Evolutionary conservation across 1,140 invertebrate species (phyloP), one percentile per base, ranked within the genome.

Genomic region (Zaprionus gabonicus): DNA sequence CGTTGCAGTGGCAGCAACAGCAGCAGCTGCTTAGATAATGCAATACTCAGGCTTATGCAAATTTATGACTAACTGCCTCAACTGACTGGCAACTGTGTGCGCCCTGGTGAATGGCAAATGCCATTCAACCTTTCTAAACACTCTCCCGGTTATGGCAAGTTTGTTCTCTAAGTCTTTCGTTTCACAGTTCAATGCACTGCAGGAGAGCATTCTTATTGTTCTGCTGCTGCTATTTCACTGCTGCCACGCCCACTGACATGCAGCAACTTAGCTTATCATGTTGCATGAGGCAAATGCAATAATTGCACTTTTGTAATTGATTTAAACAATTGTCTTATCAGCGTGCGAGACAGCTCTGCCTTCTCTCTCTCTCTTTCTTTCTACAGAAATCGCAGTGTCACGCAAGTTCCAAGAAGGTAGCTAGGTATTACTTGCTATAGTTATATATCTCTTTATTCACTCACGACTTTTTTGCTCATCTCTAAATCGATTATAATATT

Each of bases 51-150:
- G 58, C 74, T 90, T 90, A 90, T 90, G 85, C 79, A 90, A 90
- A 90, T 90, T 90, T 90, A 90, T 90, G 85, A 87, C 70, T 90
- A 78, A 88, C 83, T 73, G 81, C 71, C 66, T 78, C 9, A 46
- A 46, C 27, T 28, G 55, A 62, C 65, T 71, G 80, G 66, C 58
- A 77, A 75, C 83, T 86, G 80, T 65, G 66, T 74, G 56, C 28
- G 49, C 20, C 55, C 67, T 46, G 67, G 82, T 80, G 84, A 86
- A 86, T 83, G 84, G 84, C 85, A 71, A 75, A 73, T 81, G 83
- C 84, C 77, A 83, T 83, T 84, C 75, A 88, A 85, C 85, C 81
- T 88, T 90, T 88, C 81, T 87, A 88, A 88, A 76, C 41, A 68
- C 72, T 73, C 78, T 86, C 44, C 82, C 41, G 17, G 72, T 76